These are phyloP conservation scores for Lophochroa leadbeateri DNA, from an alignment of 2,113 vertebrate genomes.

Conservation along the genomic window DNA sequence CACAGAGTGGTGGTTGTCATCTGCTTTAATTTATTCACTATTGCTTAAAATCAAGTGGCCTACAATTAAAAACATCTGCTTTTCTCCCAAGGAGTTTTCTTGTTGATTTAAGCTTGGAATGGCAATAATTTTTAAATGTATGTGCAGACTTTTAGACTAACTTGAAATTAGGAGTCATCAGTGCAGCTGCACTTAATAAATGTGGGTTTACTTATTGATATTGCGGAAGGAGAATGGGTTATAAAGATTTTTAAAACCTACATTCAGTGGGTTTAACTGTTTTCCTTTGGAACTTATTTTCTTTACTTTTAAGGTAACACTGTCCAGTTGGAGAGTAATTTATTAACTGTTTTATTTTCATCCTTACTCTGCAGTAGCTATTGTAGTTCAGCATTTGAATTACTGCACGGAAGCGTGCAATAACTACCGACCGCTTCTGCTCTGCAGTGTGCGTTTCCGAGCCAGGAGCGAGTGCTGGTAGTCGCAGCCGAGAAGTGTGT, in stretches of 20 bases:
- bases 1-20: not conserved
- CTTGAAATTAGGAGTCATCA: not conserved
- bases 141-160: not conserved
- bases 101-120: not conserved
- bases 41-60: not conserved
- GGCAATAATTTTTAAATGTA: not conserved
- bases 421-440: fast-evolving
- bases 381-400: not conserved
- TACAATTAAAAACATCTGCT: not conserved
- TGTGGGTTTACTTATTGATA: not conserved
- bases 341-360: not conserved
- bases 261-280: not conserved
- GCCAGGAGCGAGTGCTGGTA: not conserved
- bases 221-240: not conserved
- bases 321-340: not conserved
- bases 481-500: not conserved
- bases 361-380: fast-evolving
- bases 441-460: not conserved
- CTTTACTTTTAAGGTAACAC: not conserved
- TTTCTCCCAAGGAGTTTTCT: not conserved
- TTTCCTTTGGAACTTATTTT: not conserved
- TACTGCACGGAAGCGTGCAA: fast-evolving
- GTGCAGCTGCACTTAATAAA: not conserved
- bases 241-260: not conserved
- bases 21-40: not conserved